A percentile compares a stretch with the other conserved stretches of the same genome.
phyloP scores from a whole-genome alignment of 2,113 vertebrate genomes.

The Choloepus hoffmanni region DNA sequence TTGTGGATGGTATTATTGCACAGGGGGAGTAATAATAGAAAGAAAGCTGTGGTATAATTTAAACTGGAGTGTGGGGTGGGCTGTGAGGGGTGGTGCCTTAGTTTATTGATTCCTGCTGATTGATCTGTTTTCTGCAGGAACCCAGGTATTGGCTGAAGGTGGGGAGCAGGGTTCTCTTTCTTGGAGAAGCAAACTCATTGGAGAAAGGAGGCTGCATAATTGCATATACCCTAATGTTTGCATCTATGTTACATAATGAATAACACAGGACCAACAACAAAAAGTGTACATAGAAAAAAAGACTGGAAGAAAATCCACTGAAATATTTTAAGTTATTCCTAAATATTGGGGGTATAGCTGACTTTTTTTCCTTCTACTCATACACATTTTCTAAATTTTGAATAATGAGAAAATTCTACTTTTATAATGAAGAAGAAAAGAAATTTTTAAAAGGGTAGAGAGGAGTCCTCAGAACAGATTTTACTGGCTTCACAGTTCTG shows the following conservation, averaged over 20 bases:
- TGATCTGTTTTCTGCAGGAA: background rate
- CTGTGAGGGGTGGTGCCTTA: background rate
- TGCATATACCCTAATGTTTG: background rate
- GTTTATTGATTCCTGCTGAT: background rate
- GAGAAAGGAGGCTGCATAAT: background rate
- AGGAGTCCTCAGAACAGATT: background rate
- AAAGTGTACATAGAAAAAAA: background rate
- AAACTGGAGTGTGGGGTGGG: background rate
- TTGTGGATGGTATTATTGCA: background rate
- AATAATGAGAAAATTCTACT: background rate
- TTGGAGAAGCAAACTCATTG: background rate
- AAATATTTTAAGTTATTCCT: background rate
- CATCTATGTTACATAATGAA: background rate
- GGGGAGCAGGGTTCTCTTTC: background rate
- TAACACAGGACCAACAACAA: background rate
- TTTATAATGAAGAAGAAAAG: constrained; percentile 13
- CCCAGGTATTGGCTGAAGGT: background rate
- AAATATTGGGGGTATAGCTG: background rate
- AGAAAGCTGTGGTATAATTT: background rate
- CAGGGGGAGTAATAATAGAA: background rate
- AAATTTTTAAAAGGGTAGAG: background rate
- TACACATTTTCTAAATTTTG: background rate
- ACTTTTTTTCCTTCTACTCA: constrained; percentile 1
- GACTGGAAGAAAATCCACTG: background rate
- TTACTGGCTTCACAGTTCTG: background rate